A percentile compares a stretch with the other conserved stretches of the same genome.
Evolutionary conservation across 2,797 vertebrate species (phyloP).

Genomic region (Lutjanus campechanus): DNA sequence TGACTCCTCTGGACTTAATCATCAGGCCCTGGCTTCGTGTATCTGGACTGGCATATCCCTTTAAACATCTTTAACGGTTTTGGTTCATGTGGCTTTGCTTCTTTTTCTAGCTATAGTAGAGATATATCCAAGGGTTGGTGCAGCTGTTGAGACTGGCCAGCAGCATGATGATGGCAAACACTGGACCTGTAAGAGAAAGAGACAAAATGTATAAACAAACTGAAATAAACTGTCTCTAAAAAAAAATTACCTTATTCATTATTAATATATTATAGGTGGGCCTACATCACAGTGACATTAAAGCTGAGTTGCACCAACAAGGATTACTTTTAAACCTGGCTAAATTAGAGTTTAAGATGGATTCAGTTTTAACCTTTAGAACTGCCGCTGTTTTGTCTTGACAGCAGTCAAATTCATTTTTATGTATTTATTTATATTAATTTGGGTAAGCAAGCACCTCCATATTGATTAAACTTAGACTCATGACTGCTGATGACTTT

Average conservation of each 20-base stretch:
- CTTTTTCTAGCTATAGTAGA: constrained; percentile 81
- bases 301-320: no score
- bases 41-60: not conserved
- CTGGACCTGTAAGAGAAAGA: constrained; percentile 76
- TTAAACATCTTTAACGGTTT: not conserved
- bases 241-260: not conserved
- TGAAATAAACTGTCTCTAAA: not conserved
- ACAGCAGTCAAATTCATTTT: no score
- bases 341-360: no score
- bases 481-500: no score
- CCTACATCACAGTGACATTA: no score
- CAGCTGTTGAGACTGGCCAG: constrained; percentile 91
- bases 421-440: no score
- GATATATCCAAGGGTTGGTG: constrained; percentile 91
- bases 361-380: no score
- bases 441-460: no score
- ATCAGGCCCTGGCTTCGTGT: not conserved
- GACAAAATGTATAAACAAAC: not conserved
- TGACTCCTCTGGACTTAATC: not conserved
- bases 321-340: no score
- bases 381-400: no score
- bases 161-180: constrained; percentile 89
- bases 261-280: not conserved
- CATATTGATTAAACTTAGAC: no score
- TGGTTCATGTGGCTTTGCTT: not conserved